These are phyloP conservation scores for Nomia melanderi DNA, from an alignment of 1,140 invertebrate species.

Conservation along the genomic window DNA sequence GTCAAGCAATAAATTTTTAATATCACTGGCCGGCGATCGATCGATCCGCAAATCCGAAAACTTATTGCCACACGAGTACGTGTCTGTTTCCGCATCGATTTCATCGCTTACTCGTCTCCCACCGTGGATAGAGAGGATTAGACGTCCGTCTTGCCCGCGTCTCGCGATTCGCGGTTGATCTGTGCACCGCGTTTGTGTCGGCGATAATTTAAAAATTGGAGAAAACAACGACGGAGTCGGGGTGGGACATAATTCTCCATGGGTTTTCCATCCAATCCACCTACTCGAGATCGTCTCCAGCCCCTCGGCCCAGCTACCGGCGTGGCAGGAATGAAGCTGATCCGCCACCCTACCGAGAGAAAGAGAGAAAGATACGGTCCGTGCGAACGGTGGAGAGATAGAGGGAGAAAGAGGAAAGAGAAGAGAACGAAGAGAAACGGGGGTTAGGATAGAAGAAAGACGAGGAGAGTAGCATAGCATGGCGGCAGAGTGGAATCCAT, in stretches of 20 bases:
- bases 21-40: background rate
- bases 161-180: too few relatives aligned
- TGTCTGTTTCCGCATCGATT: background rate
- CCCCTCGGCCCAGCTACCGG: slow-evolving; percentile 35
- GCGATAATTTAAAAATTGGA: slow-evolving; percentile 41
- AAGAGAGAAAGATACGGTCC: too few relatives aligned
- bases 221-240: slow-evolving; percentile 7
- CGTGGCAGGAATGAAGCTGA: slow-evolving; percentile 65
- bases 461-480: slow-evolving; percentile 32
- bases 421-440: slow-evolving; percentile 59
- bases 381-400: slow-evolving; percentile 60
- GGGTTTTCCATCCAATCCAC: slow-evolving; percentile 74
- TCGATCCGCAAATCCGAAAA: slow-evolving; percentile 3
- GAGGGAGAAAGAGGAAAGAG: slow-evolving; percentile 36
- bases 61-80: background rate
- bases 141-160: background rate
- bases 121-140: too few relatives aligned
- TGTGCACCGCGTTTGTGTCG: background rate
- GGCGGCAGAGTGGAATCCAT: slow-evolving; percentile 76
- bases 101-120: too few relatives aligned
- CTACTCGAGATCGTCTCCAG: slow-evolving; percentile 58
- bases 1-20: background rate
- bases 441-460: slow-evolving; percentile 36
- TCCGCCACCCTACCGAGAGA: slow-evolving; percentile 54
- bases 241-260: slow-evolving; percentile 47